Conservation (phyloP, 2,888 invertebrate species). For the Myopa testacea region DNA sequence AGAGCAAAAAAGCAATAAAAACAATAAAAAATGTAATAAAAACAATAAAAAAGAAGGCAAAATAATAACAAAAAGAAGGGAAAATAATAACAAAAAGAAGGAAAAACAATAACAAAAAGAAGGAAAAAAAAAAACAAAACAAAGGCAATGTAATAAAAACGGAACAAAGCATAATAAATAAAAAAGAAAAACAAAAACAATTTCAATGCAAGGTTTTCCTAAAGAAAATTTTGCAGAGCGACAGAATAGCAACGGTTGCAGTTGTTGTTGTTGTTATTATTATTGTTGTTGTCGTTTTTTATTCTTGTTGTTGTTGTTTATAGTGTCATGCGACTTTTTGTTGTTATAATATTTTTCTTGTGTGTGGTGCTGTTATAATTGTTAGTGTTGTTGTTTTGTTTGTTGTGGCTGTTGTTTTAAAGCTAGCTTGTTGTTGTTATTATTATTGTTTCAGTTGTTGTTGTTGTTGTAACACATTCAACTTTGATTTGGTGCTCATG, state of each 20-base stretch:
- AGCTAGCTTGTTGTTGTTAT: background rate
- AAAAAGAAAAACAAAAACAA: background rate
- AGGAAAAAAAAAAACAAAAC: too few species aligned
- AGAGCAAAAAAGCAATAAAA: background rate
- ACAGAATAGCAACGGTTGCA: background rate
- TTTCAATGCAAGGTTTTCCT: background rate
- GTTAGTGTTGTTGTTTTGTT: background rate
- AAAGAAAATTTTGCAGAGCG: background rate
- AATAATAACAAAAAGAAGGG: background rate
- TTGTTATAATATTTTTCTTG: background rate
- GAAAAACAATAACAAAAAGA: too few species aligned
- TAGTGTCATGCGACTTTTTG: background rate
- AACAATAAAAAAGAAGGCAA: background rate
- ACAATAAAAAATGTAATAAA: background rate
- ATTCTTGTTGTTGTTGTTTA: background rate
- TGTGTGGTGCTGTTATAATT: too few species aligned
- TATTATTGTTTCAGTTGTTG: background rate
- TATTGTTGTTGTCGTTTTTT: constrained; percentile 5
- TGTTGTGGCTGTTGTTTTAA: background rate
- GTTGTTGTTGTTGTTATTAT: background rate
- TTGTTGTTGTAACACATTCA: background rate
- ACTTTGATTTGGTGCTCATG: too few species aligned
- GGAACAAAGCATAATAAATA: background rate
- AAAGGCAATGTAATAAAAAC: background rate
- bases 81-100: too few species aligned